Evolutionary conservation across 2,888 invertebrate species (phyloP).

Genomic region (Chouioia cunea): DNA sequence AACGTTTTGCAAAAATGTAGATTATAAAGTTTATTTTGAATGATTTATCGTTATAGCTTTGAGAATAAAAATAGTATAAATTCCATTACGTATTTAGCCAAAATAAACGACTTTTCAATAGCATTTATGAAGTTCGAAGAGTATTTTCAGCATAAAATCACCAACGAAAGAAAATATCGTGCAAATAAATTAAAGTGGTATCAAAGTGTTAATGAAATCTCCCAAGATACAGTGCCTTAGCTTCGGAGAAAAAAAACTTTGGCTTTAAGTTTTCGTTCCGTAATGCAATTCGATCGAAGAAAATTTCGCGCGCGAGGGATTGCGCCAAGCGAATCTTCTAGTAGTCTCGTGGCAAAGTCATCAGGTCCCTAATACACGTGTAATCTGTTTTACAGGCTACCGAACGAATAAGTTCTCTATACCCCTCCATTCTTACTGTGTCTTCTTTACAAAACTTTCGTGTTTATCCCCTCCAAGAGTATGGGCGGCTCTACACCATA

Average conservation of each 20-base stretch:
- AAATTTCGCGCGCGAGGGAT: conserved; percentile 3
- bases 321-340: conserved; percentile 16
- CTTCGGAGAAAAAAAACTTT: conserved; percentile 1
- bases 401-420: conserved; percentile 34
- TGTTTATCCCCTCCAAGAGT: conserved; percentile 6
- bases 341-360: conserved; percentile 31
- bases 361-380: conserved; percentile 37
- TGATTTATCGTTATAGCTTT: too few species aligned
- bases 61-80: too few species aligned
- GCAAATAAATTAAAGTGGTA: conserved; percentile 1
- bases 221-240: too few species aligned
- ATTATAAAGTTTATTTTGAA: too few species aligned
- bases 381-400: conserved; percentile 37
- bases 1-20: too few species aligned
- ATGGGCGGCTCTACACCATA: background rate
- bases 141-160: too few species aligned
- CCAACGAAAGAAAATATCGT: background rate
- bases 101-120: too few species aligned
- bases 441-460: conserved; percentile 29
- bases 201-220: conserved; percentile 12
- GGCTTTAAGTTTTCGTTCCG: conserved; percentile 8
- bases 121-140: too few species aligned
- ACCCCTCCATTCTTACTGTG: background rate
- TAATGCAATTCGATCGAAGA: conserved; percentile 14
- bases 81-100: too few species aligned